These are phyloP conservation scores for Junonia oenone DNA, from an alignment of 2,888 invertebrate species.

Conservation along the genomic window DNA sequence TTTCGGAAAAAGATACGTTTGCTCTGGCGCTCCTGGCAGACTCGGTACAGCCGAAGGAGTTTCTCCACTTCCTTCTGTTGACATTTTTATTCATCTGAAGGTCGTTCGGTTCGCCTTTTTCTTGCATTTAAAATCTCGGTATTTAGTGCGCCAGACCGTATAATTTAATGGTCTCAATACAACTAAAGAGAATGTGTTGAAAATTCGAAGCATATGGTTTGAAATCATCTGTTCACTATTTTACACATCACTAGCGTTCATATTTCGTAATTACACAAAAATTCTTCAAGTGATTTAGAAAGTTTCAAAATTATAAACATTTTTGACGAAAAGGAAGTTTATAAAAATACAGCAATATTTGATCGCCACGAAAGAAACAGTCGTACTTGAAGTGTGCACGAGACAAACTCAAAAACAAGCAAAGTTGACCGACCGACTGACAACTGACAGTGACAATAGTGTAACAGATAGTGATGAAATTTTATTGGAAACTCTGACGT, in stretches of 20 bases:
- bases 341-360: conserved; percentile 27
- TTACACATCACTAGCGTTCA: conserved; percentile 57
- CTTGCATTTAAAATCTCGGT: conserved; percentile 68
- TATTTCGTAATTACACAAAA: conserved; percentile 42
- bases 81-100: conserved; percentile 84
- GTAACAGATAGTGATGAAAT: conserved; percentile 1
- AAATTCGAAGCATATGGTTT: conserved; percentile 68
- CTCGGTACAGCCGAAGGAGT: conserved; percentile 71
- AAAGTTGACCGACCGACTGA: conserved; percentile 41
- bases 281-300: conserved; percentile 35
- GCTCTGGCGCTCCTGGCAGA: conserved; percentile 74
- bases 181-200: conserved; percentile 43
- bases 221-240: conserved; percentile 66
- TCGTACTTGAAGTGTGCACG: conserved; percentile 39
- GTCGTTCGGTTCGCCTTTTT: conserved; percentile 51
- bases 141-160: conserved; percentile 41
- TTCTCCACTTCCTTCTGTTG: conserved; percentile 83
- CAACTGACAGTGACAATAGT: conserved; percentile 32
- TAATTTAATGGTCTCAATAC: conserved; percentile 41
- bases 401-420: conserved; percentile 50
- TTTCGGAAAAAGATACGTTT: conserved; percentile 75
- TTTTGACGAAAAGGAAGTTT: conserved; percentile 20
- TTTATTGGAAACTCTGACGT: conserved; percentile 1
- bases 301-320: conserved; percentile 35
- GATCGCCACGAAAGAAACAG: conserved; percentile 49